Evolutionary conservation across 2,888 invertebrate species (phyloP), one percentile per base, ranked within the genome.

Genomic region (Temnothorax rugatulus): DNA sequence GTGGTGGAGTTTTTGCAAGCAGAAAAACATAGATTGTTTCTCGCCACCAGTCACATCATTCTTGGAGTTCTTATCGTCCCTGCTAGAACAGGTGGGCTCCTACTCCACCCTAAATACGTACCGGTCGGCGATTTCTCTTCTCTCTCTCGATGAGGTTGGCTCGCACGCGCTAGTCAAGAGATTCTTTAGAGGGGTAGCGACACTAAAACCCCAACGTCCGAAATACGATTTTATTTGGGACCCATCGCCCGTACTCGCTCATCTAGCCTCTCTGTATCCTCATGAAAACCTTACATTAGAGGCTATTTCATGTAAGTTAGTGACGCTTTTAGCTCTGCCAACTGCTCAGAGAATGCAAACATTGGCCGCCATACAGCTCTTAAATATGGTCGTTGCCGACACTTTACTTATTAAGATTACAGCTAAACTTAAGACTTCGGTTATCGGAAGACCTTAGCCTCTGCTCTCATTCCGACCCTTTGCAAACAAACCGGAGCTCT

Each of bases 321-420:
- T 18, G 0, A 68, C 50, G 1, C 18, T 47, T 1, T 25, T 64
- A 4, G 50, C 68, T 0, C 47, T 68, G 0, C 18, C 50, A 0
- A 68, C 50, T 1, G 21, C 47, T 4, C 66, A 68, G 25, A 47
- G 66, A 1, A 68, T 68, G 25, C 66, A 29, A 29, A 68, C 68
- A 0, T 29, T 68, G 0, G 47, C 68, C 1, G 25, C 68, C 18
- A 68, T 68, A 25, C 15, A 29, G 1, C 7, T 34, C 0, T 25
- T 47, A 0, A 68, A 68, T 4, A 29, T 68, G 2, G 9, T 2
- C 0, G 11, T 68, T 0, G 1, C 29, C 0, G 50, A 68, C 18
- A 21, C 11, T 4, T 5, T 68, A 7, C 2, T 68, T 11, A 50
- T 68, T 8, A 47, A 47, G 9, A 47, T 68, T 7, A 13, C 44